Evolutionary conservation across 2,113 vertebrate species (phyloP), one percentile per base, ranked within the genome.

Genomic region (Sinosuthora webbiana): DNA sequence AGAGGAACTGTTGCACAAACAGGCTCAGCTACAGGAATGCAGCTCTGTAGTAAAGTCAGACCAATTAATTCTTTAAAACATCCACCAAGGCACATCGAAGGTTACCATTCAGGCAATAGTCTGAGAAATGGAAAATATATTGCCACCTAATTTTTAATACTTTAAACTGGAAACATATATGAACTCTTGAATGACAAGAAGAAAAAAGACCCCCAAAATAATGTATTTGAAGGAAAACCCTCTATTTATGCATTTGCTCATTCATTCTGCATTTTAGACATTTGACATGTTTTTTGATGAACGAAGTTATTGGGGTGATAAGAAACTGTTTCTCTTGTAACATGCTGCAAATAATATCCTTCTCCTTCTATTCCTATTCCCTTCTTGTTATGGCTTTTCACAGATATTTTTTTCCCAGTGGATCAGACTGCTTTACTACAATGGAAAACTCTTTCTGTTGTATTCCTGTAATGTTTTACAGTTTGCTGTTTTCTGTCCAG

Each of bases 251-350:
- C 39, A 10, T 44, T 79, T 94, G 56, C 42, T 78, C 6, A n/a
- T 70, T 92, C 68, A 33, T 63, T 90, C 33, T 68, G 7, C 21
- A 11, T 71, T 68, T 90, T 68, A 56, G 10, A 27, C 5, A 18
- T 73, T 59, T 64, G 20, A 35, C 2, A 0, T 41, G 2, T 10
- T 71, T 92, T 80, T 82, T 52, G 6, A 74, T 65, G 4, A 33
- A 33, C 69, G 20, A 19, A 12, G 6, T 4, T 59, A 35, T 27
- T 0, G 1, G 30, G 24, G 27, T n/a, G 2, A 21, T 57, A 7
- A 77, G 28, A 42, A 20, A 13, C 9, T 12, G 6, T 71, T 79
- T 76, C 57, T 35, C 4, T 20, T 71, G 20, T 35, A 86, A n/a
- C 68, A 21, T 10, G 10, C 30, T 68, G 31, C 49, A 69, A 50